Conservation (phyloP, 2,113 vertebrate genomes). For the Laticauda colubrina region DNA sequence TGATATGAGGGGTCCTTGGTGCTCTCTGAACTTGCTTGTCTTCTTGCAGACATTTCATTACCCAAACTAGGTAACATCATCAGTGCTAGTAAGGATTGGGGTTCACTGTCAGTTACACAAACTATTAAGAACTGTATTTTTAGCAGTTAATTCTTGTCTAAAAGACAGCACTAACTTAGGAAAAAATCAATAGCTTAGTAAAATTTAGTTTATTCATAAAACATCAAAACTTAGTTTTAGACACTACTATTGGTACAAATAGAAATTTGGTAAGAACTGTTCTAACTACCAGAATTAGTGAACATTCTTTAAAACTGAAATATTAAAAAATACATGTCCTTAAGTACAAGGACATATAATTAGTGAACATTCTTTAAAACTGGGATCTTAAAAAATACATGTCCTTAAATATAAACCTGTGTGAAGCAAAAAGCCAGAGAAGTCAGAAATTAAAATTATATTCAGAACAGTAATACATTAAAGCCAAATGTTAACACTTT, state of each 20-base stretch:
- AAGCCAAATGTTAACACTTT: background rate
- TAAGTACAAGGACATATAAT: too few relatives aligned
- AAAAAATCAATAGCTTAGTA: background rate
- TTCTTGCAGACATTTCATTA: too few relatives aligned
- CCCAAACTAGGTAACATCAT: too few relatives aligned
- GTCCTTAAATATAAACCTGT: background rate
- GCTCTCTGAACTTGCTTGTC: too few relatives aligned
- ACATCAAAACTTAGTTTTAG: background rate
- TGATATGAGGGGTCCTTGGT: too few relatives aligned
- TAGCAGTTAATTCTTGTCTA: background rate
- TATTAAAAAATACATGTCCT: background rate
- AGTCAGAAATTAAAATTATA: background rate
- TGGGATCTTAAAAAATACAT: background rate
- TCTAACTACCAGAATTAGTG: background rate
- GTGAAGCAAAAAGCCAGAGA: background rate
- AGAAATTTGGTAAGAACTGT: background rate
- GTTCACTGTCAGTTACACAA: background rate
- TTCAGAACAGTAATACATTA: background rate
- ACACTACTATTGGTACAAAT: background rate
- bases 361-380: background rate
- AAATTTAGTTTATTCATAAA: background rate
- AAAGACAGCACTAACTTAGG: background rate
- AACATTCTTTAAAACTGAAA: background rate
- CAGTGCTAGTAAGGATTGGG: too few relatives aligned
- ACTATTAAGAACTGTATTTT: background rate